These are phyloP conservation scores for Diglossa brunneiventris DNA, from an alignment of 2,113 vertebrate species.

Conservation along the genomic window DNA sequence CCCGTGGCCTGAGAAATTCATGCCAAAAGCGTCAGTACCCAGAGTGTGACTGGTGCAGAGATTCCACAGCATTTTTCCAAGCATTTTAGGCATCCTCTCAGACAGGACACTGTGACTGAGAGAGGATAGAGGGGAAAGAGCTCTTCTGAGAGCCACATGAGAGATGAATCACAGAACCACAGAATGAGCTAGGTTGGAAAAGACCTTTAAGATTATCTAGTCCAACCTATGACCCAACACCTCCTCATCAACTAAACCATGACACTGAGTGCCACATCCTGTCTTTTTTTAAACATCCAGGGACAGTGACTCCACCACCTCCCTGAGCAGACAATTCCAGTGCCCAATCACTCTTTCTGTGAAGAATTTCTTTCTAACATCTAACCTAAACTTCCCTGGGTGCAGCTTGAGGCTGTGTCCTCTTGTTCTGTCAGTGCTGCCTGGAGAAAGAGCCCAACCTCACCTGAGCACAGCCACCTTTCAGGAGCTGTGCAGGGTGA, in stretches of 20 bases:
- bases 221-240: background rate
- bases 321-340: background rate
- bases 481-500: fast-evolving
- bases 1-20: background rate
- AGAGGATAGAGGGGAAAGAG: background rate
- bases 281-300: background rate
- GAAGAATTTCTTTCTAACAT: background rate
- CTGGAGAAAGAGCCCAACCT: too few species aligned
- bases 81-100: background rate
- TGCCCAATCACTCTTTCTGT: background rate
- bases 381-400: background rate
- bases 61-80: background rate
- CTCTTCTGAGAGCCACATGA: background rate
- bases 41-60: background rate
- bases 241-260: background rate
- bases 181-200: background rate
- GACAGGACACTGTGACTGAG: background rate
- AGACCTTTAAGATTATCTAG: background rate
- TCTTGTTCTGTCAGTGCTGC: background rate
- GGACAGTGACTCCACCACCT: background rate
- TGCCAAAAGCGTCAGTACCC: background rate
- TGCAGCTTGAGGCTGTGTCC: background rate
- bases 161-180: background rate
- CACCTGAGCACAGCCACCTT: background rate
- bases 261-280: background rate